Evolutionary conservation across 2,888 invertebrate genomes (phyloP).

Genomic region (Meta bourneti): DNA sequence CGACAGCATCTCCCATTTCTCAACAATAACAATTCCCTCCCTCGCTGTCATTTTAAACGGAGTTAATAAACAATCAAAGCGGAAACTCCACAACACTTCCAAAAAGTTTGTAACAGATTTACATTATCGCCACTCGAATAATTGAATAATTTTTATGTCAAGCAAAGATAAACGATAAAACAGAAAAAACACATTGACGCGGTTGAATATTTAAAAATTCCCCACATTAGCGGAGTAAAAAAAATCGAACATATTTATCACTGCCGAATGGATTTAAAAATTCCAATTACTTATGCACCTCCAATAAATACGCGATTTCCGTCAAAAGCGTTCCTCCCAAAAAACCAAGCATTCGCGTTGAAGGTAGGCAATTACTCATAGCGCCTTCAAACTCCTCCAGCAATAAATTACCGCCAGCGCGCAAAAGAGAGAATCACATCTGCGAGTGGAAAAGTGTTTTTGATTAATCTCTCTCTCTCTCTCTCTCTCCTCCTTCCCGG

Average conservation of each 20-base stretch:
- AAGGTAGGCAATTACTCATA: constrained; percentile 52
- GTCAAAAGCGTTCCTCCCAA: constrained; percentile 36
- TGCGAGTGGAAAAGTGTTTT: constrained; percentile 49
- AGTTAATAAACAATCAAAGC: background rate
- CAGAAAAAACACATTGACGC: background rate
- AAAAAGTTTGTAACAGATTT: background rate
- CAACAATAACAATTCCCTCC: too few species aligned
- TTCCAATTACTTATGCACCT: constrained; percentile 54
- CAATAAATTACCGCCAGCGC: constrained; percentile 51
- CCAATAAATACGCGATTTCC: constrained; percentile 53
- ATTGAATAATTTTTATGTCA: background rate
- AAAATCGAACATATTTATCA: constrained; percentile 43
- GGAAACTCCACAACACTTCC: background rate
- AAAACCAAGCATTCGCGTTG: constrained; percentile 22
- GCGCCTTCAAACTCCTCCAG: background rate
- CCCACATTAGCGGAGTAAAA: background rate
- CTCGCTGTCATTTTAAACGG: background rate
- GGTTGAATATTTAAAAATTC: background rate
- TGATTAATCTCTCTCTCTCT: constrained; percentile 60
- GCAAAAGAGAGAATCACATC: constrained; percentile 62
- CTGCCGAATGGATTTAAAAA: constrained; percentile 51
- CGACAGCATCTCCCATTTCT: too few species aligned
- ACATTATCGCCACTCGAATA: background rate
- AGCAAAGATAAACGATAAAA: background rate
- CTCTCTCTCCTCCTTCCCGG: constrained; percentile 17